Conservation (phyloP, 2,113 vertebrate genomes). For the Megalops atlanticus region DNA sequence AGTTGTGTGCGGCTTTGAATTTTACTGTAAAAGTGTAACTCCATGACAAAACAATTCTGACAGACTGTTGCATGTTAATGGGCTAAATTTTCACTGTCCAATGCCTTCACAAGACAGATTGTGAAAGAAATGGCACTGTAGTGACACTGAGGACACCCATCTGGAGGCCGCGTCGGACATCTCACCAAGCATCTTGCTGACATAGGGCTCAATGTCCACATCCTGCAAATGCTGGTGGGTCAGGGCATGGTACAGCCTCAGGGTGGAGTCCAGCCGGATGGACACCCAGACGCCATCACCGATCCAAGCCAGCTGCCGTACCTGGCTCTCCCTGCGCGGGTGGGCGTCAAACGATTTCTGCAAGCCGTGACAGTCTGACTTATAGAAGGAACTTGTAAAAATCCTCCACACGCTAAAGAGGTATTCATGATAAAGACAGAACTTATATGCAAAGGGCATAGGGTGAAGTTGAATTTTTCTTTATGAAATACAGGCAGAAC, state of each 20-base stretch:
- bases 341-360: conserved; percentile 97
- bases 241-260: conserved; percentile 94
- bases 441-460: no score
- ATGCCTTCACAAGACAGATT: no score
- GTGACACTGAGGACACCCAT: no score
- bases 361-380: background rate
- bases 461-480: no score
- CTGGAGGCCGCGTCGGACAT: no score
- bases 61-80: no score
- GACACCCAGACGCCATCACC: conserved; percentile 98
- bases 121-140: background rate
- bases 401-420: background rate
- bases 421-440: no score
- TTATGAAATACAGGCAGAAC: background rate
- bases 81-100: no score
- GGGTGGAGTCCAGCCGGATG: conserved; percentile 94
- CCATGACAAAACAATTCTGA: no score
- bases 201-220: conserved; percentile 96
- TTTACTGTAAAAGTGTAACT: no score
- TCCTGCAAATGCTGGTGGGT: conserved; percentile 97
- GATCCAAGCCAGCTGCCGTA: conserved; percentile 95
- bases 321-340: conserved; percentile 94
- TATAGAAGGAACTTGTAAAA: background rate
- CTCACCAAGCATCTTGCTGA: conserved; percentile 98
- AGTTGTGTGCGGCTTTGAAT: no score